Evolutionary conservation across 2,888 invertebrate genomes (phyloP).

Genomic region (Parnassius apollo): DNA sequence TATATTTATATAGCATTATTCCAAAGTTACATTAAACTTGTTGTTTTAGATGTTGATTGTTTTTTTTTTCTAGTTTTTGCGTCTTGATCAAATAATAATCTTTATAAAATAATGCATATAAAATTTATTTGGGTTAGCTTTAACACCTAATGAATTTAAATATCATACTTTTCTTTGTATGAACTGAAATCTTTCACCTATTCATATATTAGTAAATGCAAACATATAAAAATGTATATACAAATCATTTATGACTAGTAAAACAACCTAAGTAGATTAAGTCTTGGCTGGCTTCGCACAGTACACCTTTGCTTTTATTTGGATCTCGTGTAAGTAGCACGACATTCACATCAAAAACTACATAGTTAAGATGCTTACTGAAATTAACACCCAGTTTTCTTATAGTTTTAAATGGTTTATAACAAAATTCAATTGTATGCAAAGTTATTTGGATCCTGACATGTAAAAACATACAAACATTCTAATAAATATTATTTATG

Average conservation of each 20-base stretch:
- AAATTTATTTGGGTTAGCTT: slow-evolving; percentile 51
- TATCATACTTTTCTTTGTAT: slow-evolving; percentile 45
- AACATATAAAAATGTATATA: slow-evolving; percentile 70
- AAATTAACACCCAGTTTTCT: slow-evolving; percentile 20
- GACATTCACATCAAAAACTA: slow-evolving; percentile 56
- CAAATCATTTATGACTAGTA: slow-evolving; percentile 78
- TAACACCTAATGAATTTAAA: slow-evolving; percentile 55
- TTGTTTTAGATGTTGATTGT: slow-evolving; percentile 46
- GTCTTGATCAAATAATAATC: slow-evolving; percentile 43
- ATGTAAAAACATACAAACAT: slow-evolving; percentile 5
- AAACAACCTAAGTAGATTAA: slow-evolving; percentile 47
- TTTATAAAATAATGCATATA: slow-evolving; percentile 50
- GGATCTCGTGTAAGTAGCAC: slow-evolving; percentile 56
- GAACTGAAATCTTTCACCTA: slow-evolving; percentile 60
- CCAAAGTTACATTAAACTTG: slow-evolving; percentile 51
- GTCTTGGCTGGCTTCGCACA: slow-evolving; percentile 42
- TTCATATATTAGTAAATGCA: slow-evolving; percentile 54
- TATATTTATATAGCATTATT: slow-evolving; percentile 45
- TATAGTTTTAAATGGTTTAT: slow-evolving; percentile 19
- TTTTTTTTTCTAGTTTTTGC: slow-evolving; percentile 38
- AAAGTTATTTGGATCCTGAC: neutral
- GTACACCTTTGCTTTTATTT: slow-evolving; percentile 51
- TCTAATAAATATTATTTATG: slow-evolving; percentile 4
- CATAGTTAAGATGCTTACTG: slow-evolving; percentile 21
- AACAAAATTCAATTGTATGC: slow-evolving; percentile 12